phyloP scores from a whole-genome alignment of 64 coral and sea anemone species.

The Actinia tenebrosa region DNA sequence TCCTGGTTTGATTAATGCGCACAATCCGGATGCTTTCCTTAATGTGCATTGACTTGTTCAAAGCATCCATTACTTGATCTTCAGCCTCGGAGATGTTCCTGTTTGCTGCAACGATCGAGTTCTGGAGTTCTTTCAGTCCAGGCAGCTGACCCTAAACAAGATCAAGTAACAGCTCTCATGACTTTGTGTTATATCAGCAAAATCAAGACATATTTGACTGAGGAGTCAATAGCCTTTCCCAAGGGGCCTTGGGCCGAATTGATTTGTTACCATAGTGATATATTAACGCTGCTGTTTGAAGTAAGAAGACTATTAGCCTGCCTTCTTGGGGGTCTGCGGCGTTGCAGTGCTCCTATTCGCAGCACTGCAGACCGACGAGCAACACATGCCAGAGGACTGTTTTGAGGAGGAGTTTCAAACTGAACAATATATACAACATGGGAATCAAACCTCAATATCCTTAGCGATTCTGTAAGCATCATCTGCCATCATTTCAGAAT shows the following conservation, averaged over 20 bases:
- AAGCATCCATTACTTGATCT: conserved; percentile 24
- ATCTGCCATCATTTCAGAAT: conserved; percentile 38
- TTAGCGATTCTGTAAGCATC: conserved; percentile 44
- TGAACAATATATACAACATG: no score
- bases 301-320: no score
- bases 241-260: no score
- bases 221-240: background rate
- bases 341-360: no score
- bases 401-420: no score
- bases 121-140: conserved; percentile 20
- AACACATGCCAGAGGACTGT: no score
- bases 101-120: conserved; percentile 25
- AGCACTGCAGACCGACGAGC: no score
- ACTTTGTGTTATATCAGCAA: background rate
- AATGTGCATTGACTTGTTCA: conserved; percentile 25
- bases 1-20: conserved; percentile 10
- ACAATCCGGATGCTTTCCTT: conserved; percentile 3
- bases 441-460: conserved; percentile 37
- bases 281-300: no score
- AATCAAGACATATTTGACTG: no score
- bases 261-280: no score
- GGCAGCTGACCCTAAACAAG: background rate
- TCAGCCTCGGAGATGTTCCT: conserved; percentile 40
- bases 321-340: no score
- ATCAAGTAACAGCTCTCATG: background rate